Evolutionary conservation across 2,113 vertebrate species (phyloP).

Genomic region (Phyllostomus hastatus): DNA sequence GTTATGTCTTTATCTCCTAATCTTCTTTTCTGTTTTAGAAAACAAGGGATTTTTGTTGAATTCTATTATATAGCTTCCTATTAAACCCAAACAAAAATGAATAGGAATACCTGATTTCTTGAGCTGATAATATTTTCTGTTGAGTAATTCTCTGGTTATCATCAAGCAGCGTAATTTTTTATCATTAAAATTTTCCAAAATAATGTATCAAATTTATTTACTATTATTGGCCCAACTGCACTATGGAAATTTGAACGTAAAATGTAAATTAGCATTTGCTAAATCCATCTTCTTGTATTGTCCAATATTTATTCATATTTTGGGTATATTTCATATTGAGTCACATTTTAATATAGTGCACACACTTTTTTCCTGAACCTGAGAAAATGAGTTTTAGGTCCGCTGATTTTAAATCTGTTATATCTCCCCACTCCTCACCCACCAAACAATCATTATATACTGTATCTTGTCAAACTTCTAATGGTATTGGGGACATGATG

Average conservation of each 20-base stretch:
- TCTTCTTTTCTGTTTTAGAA: conserved; percentile 7
- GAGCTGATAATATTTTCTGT: background rate
- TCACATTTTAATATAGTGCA: conserved; percentile 35
- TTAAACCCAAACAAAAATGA: background rate
- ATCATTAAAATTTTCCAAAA: conserved; percentile 37
- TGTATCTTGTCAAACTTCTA: conserved; percentile 33
- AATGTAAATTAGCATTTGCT: background rate
- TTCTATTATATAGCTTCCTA: conserved; percentile 7
- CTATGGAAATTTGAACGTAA: conserved; percentile 50
- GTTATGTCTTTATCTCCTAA: background rate
- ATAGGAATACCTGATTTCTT: background rate
- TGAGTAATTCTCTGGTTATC: conserved; percentile 11
- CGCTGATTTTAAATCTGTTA: background rate
- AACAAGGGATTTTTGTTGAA: background rate
- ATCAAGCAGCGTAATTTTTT: conserved; percentile 8
- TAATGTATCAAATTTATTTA: conserved; percentile 17
- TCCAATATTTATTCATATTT: conserved; percentile 44
- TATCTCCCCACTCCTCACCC: fast-evolving
- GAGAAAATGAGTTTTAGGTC: conserved; percentile 7
- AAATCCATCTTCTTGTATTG: conserved; percentile 38
- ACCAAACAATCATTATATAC: background rate
- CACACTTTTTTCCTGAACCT: background rate
- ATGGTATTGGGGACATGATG: conserved; percentile 29
- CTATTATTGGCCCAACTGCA: background rate
- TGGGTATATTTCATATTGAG: background rate